Conservation (phyloP, 2,113 vertebrate species). For the Butorides virescens region DNA sequence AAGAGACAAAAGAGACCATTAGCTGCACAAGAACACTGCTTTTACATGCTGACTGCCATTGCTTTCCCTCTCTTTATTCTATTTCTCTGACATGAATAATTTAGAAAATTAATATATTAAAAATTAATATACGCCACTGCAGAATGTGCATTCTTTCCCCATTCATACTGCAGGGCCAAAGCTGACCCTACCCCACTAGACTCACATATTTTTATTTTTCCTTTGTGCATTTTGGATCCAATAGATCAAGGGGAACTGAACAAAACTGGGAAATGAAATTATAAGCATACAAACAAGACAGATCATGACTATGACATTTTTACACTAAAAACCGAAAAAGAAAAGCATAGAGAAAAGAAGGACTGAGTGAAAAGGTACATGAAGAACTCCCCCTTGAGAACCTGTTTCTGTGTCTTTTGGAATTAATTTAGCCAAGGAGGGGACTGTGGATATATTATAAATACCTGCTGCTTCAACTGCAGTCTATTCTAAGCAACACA, state of each 20-base stretch:
- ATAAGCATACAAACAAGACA: not conserved
- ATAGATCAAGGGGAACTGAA: not conserved
- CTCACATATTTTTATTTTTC: not conserved
- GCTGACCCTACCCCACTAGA: not conserved
- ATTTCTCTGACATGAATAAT: conserved; percentile 49
- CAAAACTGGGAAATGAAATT: conserved; percentile 36
- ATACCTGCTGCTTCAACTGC: not conserved
- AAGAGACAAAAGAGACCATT: not conserved
- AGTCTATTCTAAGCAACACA: not conserved
- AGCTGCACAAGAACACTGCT: not conserved
- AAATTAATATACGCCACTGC: conserved; percentile 33
- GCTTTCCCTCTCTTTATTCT: not conserved
- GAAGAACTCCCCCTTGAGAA: conserved; percentile 20
- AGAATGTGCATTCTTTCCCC: not conserved
- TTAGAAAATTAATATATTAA: conserved; percentile 63
- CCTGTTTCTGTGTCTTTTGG: not conserved
- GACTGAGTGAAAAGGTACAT: not conserved
- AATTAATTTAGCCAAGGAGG: not conserved
- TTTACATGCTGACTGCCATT: not conserved
- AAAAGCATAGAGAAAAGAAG: conserved; percentile 12
- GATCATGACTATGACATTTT: conserved; percentile 6
- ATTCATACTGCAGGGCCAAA: not conserved
- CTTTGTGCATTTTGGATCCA: not conserved
- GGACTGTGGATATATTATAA: not conserved
- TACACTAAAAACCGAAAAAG: conserved; percentile 13